phyloP scores from a whole-genome alignment of 2,888 invertebrate genomes.

The Electrophaes corylata region DNA sequence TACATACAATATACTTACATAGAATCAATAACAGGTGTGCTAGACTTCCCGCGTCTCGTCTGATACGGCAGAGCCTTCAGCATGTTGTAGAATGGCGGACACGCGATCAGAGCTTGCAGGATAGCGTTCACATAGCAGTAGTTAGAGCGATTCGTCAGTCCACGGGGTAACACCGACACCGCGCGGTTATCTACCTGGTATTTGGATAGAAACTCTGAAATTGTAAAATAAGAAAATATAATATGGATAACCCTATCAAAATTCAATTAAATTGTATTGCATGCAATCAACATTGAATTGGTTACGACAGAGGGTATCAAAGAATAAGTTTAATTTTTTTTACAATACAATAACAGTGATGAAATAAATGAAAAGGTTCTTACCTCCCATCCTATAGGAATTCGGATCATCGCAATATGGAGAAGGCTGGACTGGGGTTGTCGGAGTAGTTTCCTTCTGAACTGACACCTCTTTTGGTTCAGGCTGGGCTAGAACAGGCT shows the following conservation, averaged over 20 bases:
- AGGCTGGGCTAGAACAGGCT: conserved; percentile 45
- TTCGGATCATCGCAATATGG: conserved; percentile 87
- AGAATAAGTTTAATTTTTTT: background rate
- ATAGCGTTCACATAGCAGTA: conserved; percentile 99
- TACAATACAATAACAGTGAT: background rate
- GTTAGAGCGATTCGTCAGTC: conserved; percentile 96
- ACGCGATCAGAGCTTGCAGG: conserved; percentile 95
- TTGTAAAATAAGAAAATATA: conserved; percentile 1
- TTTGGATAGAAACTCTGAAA: conserved; percentile 89
- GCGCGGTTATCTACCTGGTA: conserved; percentile 91
- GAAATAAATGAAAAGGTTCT: conserved; percentile 44
- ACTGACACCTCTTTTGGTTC: conserved; percentile 39
- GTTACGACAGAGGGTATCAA: background rate
- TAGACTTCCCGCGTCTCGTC: conserved; percentile 84
- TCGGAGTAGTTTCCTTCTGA: conserved; percentile 62
- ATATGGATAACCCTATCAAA: background rate
- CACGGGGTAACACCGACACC: conserved; percentile 93
- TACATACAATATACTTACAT: conserved; percentile 87
- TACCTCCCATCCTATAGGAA: conserved; percentile 89
- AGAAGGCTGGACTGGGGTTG: conserved; percentile 70
- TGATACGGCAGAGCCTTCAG: conserved; percentile 90
- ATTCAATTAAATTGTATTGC: no score
- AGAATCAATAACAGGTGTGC: conserved; percentile 95
- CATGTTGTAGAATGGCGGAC: conserved; percentile 97
- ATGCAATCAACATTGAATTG: background rate